Conservation (phyloP, 2,113 vertebrate genomes). For the Anoura caudifer region DNA sequence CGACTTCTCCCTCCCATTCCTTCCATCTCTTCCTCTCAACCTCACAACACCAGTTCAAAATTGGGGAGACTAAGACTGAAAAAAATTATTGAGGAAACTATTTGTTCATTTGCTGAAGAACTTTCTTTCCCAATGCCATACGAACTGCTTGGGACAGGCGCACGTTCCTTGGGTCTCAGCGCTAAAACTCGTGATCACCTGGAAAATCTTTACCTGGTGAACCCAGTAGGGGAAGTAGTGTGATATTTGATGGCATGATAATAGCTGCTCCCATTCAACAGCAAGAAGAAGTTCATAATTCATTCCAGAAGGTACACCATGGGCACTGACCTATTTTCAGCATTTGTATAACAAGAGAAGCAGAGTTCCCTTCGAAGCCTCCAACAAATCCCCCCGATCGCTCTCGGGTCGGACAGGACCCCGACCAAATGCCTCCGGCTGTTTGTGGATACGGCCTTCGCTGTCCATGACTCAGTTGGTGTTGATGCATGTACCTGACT, state of each 20-base stretch:
- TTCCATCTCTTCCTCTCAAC: background rate
- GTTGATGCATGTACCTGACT: background rate
- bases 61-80: background rate
- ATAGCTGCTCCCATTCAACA: background rate
- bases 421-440: background rate
- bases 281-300: background rate
- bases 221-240: rapidly evolving
- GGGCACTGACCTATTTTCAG: background rate
- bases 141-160: background rate
- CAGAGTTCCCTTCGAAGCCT: background rate
- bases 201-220: background rate
- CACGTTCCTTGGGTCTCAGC: rapidly evolving
- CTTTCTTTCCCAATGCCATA: too few species aligned
- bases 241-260: background rate
- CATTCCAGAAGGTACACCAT: background rate
- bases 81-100: too few species aligned
- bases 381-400: background rate
- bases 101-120: background rate
- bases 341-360: background rate
- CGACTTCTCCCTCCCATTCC: too few species aligned
- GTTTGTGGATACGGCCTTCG: background rate
- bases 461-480: background rate
- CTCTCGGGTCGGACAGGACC: background rate
- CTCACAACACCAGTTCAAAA: background rate
- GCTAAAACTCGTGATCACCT: background rate